phyloP scores from a whole-genome alignment of 2,888 invertebrate species.

The Tetragonisca angustula region DNA sequence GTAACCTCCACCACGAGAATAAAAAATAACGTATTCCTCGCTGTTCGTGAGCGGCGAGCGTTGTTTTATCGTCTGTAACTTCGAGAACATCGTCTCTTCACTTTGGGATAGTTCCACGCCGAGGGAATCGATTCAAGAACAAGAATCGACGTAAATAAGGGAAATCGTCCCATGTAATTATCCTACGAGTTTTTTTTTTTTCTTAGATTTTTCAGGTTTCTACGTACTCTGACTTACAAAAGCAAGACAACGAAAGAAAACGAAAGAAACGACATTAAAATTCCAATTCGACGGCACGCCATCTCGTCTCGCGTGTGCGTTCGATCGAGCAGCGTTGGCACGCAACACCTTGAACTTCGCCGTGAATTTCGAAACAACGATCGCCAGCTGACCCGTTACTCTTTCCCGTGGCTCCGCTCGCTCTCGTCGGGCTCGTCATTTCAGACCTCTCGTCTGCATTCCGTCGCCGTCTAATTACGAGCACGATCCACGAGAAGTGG shows the following conservation, averaged over 20 bases:
- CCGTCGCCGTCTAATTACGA: conserved; percentile 13
- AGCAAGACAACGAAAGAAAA: not conserved
- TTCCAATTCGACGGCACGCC: conserved; percentile 6
- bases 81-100: not conserved
- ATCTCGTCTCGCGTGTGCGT: conserved; percentile 22
- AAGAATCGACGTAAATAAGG: not conserved
- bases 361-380: conserved; percentile 64
- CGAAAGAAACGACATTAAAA: not conserved
- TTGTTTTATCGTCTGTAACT: not conserved
- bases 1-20: conserved; percentile 3
- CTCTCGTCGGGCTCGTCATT: conserved; percentile 21
- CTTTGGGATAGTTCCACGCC: not conserved
- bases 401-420: conserved; percentile 56
- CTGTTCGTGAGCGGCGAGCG: too few species aligned
- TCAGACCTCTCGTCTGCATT: conserved; percentile 6
- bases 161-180: not conserved
- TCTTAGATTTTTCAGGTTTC: too few species aligned
- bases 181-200: not conserved
- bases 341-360: conserved; percentile 63
- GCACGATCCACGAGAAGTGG: not conserved
- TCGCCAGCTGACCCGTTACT: conserved; percentile 63
- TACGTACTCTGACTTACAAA: not conserved
- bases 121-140: not conserved
- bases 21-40: conserved; percentile 17
- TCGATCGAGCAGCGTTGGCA: not conserved